Evolutionary conservation across 2,888 invertebrate species (phyloP).

Genomic region (Rhagonycha fulva): DNA sequence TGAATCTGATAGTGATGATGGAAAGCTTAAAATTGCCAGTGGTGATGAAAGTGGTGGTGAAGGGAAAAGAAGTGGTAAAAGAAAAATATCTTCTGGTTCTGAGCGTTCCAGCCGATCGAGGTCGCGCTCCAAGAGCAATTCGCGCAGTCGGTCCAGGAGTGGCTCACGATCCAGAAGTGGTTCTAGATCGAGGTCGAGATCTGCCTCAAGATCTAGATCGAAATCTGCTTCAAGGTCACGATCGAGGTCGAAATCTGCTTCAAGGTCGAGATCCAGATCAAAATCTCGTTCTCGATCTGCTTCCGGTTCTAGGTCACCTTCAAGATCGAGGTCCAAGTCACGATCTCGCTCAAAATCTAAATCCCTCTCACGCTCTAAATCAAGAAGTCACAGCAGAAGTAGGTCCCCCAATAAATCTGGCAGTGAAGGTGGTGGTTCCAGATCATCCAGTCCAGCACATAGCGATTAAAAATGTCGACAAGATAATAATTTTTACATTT

Average conservation of each 20-base stretch:
- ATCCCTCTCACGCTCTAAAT: slow-evolving; percentile 39
- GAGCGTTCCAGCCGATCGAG: slow-evolving; percentile 56
- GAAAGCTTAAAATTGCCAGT: slow-evolving; percentile 61
- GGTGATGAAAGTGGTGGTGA: slow-evolving; percentile 55
- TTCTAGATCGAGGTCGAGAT: slow-evolving; percentile 42
- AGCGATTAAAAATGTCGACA: slow-evolving; percentile 8
- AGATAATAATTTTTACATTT: background rate
- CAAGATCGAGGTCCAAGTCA: slow-evolving; percentile 43
- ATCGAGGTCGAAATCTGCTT: slow-evolving; percentile 47
- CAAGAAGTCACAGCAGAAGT: slow-evolving; percentile 37
- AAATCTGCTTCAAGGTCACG: slow-evolving; percentile 53
- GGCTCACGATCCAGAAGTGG: slow-evolving; percentile 31
- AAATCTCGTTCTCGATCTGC: slow-evolving; percentile 49
- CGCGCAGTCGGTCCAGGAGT: slow-evolving; percentile 40
- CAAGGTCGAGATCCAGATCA: slow-evolving; percentile 51
- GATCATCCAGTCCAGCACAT: slow-evolving; percentile 27
- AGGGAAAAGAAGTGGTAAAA: slow-evolving; percentile 50
- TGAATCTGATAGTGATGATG: slow-evolving; percentile 72
- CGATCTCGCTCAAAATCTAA: slow-evolving; percentile 43
- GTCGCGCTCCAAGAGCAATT: slow-evolving; percentile 52
- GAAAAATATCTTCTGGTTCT: slow-evolving; percentile 66
- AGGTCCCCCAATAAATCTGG: slow-evolving; percentile 12
- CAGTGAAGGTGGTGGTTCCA: slow-evolving; percentile 23
- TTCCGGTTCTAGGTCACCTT: slow-evolving; percentile 44
- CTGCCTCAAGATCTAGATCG: slow-evolving; percentile 48